Base-by-base conservation (phyloP, 2,888 invertebrate species). In the Glyphotaelius pellucidus region DNA sequence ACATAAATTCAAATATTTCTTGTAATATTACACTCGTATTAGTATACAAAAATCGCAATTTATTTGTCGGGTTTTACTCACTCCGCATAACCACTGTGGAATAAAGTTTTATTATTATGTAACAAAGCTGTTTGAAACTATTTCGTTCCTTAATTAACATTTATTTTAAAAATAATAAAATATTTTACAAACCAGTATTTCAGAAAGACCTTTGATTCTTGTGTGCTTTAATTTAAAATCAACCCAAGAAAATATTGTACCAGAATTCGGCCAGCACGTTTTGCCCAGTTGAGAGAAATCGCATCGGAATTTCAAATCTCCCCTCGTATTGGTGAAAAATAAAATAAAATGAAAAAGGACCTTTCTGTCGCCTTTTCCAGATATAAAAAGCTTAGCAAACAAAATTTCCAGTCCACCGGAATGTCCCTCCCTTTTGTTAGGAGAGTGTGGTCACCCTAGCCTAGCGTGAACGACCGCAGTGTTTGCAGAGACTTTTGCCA, bases 301-400 rank as follows among this genome's bases (percentile, higher is more conserved):
- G 81, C 47, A 90, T 90, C 47, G 42, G 90, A 90, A 90, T 90
- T 90, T 90, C 90, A 90, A 90, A 90, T 90, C 81, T 32, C 90
- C 90, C 90, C 30, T 47, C 80, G 30, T 80, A 52, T 30, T 67
- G 80, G 80, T 47, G 80, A 47, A 47, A 81, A 90, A 81, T 81
- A 47, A 81, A 90, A 81, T 81, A 90, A 81, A 90, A 42, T 35
- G 38, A 91, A 91, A 90, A 88, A 91, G 80, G 32, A 91, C 52
- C 88, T 47, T 67, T 32, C 52, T 80, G 47, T 80, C 81, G 91
- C 91, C 90, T 90, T 90, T 89, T 80, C 80, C 79, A n/a, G 90
- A 90, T 86, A 91, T 91, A 91, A 91, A 90, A 91, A 91, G 91
- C 91, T 91, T 91, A 47, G 88, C 91, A 91, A 91, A 91, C 88